phyloP scores from a whole-genome alignment of 1,140 invertebrate species.

The Steinernema feltiae region DNA sequence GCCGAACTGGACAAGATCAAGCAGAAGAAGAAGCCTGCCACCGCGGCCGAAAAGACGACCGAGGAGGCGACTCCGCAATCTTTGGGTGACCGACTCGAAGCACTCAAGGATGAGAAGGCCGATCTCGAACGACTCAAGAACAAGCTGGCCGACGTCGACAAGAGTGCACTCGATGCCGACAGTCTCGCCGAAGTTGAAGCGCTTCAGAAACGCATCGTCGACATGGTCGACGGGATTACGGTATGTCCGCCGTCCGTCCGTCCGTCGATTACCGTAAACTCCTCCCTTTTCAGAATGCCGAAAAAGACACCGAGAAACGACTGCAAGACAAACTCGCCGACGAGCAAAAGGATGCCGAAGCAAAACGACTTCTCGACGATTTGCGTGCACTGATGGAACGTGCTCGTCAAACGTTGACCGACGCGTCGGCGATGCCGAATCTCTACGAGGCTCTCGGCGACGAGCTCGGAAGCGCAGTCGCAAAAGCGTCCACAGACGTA shows the following conservation, averaged over 20 bases:
- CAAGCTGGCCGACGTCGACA: not conserved
- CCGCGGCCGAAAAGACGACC: not conserved
- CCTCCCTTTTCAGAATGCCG: not conserved
- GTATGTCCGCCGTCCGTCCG: not conserved
- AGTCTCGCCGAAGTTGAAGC: not conserved
- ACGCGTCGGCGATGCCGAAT: constrained; percentile 39
- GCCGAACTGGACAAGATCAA: constrained; percentile 36
- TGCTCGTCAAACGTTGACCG: constrained; percentile 32
- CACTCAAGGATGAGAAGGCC: not conserved
- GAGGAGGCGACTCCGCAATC: not conserved
- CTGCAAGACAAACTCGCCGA: not conserved
- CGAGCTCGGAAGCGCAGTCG: constrained; percentile 26
- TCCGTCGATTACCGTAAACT: not conserved
- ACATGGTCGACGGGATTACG: not conserved
- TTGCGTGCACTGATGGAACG: constrained; percentile 35
- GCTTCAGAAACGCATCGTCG: not conserved
- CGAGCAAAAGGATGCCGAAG: not conserved
- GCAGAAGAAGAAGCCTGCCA: not conserved
- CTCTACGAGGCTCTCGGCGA: constrained; percentile 29
- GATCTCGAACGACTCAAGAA: not conserved
- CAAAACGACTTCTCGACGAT: constrained; percentile 16
- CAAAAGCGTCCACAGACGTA: not conserved
- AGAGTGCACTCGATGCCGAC: not conserved
- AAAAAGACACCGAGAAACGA: not conserved
- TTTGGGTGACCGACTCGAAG: not conserved